These are phyloP conservation scores for Orestias chungarensis DNA, from an alignment of 2,797 vertebrate species.

Conservation along the genomic window DNA sequence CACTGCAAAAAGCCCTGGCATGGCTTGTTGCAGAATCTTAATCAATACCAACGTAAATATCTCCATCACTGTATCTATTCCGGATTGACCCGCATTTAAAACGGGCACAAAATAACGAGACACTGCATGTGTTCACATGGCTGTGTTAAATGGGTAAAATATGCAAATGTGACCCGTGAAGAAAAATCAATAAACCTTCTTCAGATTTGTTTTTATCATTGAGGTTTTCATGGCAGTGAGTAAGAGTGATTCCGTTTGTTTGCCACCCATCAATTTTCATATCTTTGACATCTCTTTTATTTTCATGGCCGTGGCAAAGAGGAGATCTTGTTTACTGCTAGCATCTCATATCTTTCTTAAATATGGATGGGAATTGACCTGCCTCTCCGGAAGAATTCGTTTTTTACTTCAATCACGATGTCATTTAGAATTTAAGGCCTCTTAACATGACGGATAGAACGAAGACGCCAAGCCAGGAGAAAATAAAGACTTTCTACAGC, in stretches of 20 bases:
- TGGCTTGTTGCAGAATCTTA: constrained; percentile 41
- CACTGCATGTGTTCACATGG: not conserved
- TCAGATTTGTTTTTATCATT: constrained; percentile 30
- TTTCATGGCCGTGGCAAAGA: constrained; percentile 17
- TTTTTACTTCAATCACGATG: constrained; percentile 40
- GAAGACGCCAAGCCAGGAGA: constrained; percentile 8
- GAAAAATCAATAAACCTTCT: constrained; percentile 33
- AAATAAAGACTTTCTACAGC: constrained; percentile 16
- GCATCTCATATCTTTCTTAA: constrained; percentile 45
- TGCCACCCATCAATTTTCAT: constrained; percentile 22
- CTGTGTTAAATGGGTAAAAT: constrained; percentile 19
- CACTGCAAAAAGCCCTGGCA: constrained; percentile 29
- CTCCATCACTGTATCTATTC: constrained; percentile 50
- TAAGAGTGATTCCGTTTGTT: constrained; percentile 9
- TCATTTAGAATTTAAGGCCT: constrained; percentile 42
- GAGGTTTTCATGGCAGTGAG: constrained; percentile 32
- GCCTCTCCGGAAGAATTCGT: constrained; percentile 39
- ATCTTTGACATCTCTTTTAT: constrained; percentile 36
- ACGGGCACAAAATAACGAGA: constrained; percentile 13
- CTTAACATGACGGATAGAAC: constrained; percentile 23
- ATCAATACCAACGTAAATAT: constrained; percentile 63
- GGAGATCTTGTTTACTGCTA: constrained; percentile 47
- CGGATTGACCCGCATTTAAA: constrained; percentile 32
- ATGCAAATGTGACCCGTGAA: constrained; percentile 12
- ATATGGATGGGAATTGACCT: constrained; percentile 43